phyloP scores from a whole-genome alignment of 2,888 invertebrate species.

The Netelia melanura region DNA sequence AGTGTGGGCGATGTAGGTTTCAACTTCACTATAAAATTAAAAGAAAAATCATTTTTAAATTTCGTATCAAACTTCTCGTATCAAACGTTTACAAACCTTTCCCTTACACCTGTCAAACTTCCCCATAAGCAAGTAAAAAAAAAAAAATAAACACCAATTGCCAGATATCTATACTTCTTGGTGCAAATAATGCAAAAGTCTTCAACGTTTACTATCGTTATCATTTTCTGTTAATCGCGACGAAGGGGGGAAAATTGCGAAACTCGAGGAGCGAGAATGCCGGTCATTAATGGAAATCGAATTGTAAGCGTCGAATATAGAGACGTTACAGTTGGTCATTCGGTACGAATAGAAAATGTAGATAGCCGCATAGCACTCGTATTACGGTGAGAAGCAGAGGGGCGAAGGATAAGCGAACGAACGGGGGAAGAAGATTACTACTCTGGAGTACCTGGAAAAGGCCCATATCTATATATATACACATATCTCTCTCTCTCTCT shows the following conservation, averaged over 20 bases:
- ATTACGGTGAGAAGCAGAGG: not conserved
- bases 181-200: too few relatives aligned
- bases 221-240: not conserved
- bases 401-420: conserved; percentile 53
- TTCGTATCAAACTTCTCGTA: not conserved
- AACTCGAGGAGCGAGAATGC: not conserved
- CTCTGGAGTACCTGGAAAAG: conserved; percentile 48
- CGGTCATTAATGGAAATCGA: conserved; percentile 61
- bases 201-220: not conserved
- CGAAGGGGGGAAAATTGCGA: not conserved
- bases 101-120: not conserved
- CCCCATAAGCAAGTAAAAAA: not conserved
- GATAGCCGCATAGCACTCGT: conserved; percentile 40
- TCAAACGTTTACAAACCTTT: not conserved
- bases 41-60: not conserved
- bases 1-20: not conserved
- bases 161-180: not conserved
- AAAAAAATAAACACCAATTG: not conserved
- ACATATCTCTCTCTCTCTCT: not conserved
- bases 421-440: conserved; percentile 58
- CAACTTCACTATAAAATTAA: not conserved
- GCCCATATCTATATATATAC: conserved; percentile 5
- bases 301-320: conserved; percentile 59
- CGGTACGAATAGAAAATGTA: conserved; percentile 53
- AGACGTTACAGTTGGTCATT: conserved; percentile 57